Base-by-base conservation (phyloP, 2,888 invertebrate genomes). In the Drosophila neotestacea region DNA sequence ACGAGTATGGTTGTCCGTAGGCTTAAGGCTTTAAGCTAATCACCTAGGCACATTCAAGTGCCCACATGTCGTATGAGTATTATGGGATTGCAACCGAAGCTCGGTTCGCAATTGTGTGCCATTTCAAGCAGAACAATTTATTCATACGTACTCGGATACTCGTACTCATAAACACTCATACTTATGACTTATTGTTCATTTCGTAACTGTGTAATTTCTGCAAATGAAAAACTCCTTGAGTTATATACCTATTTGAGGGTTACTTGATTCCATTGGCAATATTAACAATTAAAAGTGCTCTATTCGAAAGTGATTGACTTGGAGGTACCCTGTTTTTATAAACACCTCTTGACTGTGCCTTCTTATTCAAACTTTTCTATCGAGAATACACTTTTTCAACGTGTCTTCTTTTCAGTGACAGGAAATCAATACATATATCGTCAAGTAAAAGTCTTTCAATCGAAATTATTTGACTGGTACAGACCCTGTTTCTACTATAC, bases 21-120 rank as follows among this genome's bases (percentile, higher is more conserved):
- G 34, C 59, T 69, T 47, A 48, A 52, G 28, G 52, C 66, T 66
- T 41, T 32, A 39, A 52, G 74, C 52, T 70, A 58, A 69, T 69
- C 55, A 46, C 39, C 38, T 44, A 59, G 34, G 44, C 56, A 62
- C 54, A 42, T 46, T 59, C 30, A 58, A 59, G 48, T 60, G 50
- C 52, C 22, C 38, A 58, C 52, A 42, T 34, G 65, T 34, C 52
- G 52, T 61, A 60, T 66, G 61, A 9, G 55, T 32, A 55, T 32
- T 62, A 47, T 62, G n/a, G 4, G n/a, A 41, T 16, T 60, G 27
- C 41, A 9, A 30, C 16, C 22, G 30, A 48, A 50, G 55, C 56
- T 36, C 30, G 10, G 4, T 7, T 62, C 13, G 46, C 16, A 16
- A 34, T 51, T 59, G 60, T 47, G 11, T 44, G 28, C 50, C 39